phyloP scores from a whole-genome alignment of 2,797 vertebrate genomes.

The Lacerta bilineata region DNA sequence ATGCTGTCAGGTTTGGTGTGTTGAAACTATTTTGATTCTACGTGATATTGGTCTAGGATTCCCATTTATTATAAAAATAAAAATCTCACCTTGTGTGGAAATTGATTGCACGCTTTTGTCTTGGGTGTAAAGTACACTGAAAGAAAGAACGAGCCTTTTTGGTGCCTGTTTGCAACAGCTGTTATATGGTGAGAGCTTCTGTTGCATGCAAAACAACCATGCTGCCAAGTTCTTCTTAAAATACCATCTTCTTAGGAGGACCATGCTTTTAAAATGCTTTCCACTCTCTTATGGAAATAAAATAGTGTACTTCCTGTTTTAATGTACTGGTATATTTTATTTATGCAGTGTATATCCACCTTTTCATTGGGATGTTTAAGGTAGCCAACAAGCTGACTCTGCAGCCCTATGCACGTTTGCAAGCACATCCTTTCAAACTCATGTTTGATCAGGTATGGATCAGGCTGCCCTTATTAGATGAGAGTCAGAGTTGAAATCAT shows the following conservation, averaged over 20 bases:
- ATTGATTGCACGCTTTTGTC: not conserved
- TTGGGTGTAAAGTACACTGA: constrained; percentile 3
- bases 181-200: not conserved
- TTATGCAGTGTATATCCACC: not conserved
- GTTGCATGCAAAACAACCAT: constrained; percentile 17
- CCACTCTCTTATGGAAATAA: not conserved
- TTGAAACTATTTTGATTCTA: not conserved
- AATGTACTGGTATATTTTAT: not conserved
- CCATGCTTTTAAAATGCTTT: not conserved
- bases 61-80: constrained; percentile 3
- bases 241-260: not conserved
- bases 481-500: not conserved
- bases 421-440: not conserved
- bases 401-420: not conserved
- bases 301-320: not conserved
- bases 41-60: not conserved
- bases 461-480: not conserved
- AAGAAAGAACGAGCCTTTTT: not conserved
- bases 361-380: not conserved
- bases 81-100: not conserved
- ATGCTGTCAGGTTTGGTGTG: not conserved
- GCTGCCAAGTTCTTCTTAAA: not conserved
- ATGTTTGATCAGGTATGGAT: not conserved
- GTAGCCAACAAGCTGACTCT: not conserved
- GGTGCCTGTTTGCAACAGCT: not conserved